Conservation (phyloP, 2,113 vertebrate species). For the Carassius carassius region DNA sequence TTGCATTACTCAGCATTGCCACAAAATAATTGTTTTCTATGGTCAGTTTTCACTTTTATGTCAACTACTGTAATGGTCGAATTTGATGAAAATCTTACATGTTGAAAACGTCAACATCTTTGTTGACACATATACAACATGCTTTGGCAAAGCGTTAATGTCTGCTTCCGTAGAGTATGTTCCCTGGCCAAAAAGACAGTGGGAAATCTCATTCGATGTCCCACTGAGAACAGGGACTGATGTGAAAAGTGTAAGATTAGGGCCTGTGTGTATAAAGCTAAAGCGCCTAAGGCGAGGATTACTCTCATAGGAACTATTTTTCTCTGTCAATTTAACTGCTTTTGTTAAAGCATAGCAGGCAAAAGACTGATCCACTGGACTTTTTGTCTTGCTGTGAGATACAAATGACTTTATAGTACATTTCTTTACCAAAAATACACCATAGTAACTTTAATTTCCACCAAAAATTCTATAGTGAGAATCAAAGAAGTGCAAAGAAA, state of each 20-base stretch:
- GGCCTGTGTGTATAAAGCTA: not conserved
- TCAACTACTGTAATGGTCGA: not conserved
- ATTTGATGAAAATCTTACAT: not conserved
- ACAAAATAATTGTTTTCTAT: not conserved
- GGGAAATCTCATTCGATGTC: not conserved
- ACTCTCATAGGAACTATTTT: not conserved
- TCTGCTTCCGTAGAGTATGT: not conserved
- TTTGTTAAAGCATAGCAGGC: not conserved
- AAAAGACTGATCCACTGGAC: not conserved
- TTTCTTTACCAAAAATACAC: not conserved
- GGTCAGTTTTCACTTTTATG: not conserved
- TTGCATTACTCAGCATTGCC: not conserved
- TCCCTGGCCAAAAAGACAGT: not conserved
- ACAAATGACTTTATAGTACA: not conserved
- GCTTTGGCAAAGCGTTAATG: not conserved
- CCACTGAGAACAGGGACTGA: not conserved
- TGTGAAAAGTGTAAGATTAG: conserved; percentile 10
- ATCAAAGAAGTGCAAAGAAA: not conserved
- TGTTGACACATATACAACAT: too few species aligned
- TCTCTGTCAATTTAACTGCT: not conserved
- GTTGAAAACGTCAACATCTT: not conserved
- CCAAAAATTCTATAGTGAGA: not conserved
- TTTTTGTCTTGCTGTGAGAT: not conserved
- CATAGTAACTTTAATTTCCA: not conserved
- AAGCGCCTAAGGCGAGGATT: not conserved